Percentiles rank a stretch among this genome's conserved stretches.
These are phyloP conservation scores for Pinna nobilis DNA, from an alignment of 1,140 invertebrate species.

Conservation along the genomic window DNA sequence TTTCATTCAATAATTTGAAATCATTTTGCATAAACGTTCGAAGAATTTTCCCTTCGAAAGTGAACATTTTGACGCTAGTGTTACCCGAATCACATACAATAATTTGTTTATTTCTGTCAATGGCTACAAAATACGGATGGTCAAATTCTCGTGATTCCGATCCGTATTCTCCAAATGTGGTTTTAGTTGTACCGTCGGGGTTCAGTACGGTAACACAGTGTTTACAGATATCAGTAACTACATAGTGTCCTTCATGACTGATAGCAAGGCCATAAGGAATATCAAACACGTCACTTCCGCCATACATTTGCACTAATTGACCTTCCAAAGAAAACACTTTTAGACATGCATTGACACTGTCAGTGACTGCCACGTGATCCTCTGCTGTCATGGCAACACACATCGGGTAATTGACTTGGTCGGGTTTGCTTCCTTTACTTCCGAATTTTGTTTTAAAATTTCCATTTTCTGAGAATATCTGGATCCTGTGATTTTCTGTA, in stretches of 20 bases:
- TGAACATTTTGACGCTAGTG: conserved; percentile 69
- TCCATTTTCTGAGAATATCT: conserved; percentile 68
- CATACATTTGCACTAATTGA: conserved; percentile 42
- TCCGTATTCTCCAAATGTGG: conserved; percentile 65
- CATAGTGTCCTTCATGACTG: conserved; percentile 55
- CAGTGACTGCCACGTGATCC: conserved; percentile 66
- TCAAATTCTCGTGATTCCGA: conserved; percentile 62
- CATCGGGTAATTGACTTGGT: conserved; percentile 67
- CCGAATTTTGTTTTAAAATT: conserved; percentile 69
- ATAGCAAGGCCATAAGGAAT: conserved; percentile 67
- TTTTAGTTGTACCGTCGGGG: conserved; percentile 53
- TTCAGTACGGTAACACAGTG: conserved; percentile 62
- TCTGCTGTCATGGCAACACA: conserved; percentile 67
- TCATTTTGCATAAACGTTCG: conserved; percentile 58
- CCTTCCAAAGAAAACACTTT: conserved; percentile 58
- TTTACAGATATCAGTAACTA: conserved; percentile 68
- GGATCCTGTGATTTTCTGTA: conserved; percentile 71
- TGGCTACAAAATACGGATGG: conserved; percentile 68
- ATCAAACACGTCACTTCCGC: conserved; percentile 50
- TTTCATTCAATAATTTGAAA: conserved; percentile 58
- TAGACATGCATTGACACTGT: conserved; percentile 68
- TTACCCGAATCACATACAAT: conserved; percentile 70
- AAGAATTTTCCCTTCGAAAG: conserved; percentile 65
- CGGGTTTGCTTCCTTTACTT: conserved; percentile 53
- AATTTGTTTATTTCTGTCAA: conserved; percentile 69